Evolutionary conservation across 1,140 invertebrate genomes (phyloP), one percentile per base, ranked within the genome.

Genomic region (Drosophila fuyamai): DNA sequence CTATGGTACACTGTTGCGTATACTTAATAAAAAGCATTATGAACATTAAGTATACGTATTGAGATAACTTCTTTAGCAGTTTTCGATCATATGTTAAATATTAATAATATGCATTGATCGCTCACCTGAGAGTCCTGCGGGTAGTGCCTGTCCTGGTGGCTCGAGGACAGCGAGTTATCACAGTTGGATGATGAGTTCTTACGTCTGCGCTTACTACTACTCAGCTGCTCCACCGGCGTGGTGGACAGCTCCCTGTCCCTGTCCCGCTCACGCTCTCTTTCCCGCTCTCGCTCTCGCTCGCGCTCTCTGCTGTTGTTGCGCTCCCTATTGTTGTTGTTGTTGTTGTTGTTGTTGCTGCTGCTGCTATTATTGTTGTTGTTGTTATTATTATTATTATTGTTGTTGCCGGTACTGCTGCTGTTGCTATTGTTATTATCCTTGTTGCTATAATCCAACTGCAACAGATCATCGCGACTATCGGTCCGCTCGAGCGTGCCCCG

Each of bases 111-210:
- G 2, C 12, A 5, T 8, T 12, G 40, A 38, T 55, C 16, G 54
- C 76, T 92, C 75, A 95, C 95, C 94, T 95, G 95, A 93, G 95
- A 94, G 92, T 95, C 95, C 50, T 94, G 93, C 91, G 94, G 93
- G 93, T 94, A 94, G 90, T 94, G 93, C 92, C 95, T 94, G 78
- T 92, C 92, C 92, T 92, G 94, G 83, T 94, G 94, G 92, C 95
- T 95, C 92, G 95, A 95, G 89, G 94, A 94, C 89, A 94, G 92
- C 74, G 94, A 93, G 85, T 93, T 94, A 93, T 95, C 95, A 93
- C 94, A 95, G 93, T 94, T 95, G 90, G 93, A 94, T 83, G 93
- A 94, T 83, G 95, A 96, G 81, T 94, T 94, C 91, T 95, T 95
- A 92, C 95, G 93, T 94, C 96, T 96, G 90, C 94, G 94, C 92